Percentiles rank a stretch among this genome's conserved stretches.
phyloP scores from a whole-genome alignment of 2,113 vertebrate species.

The Polyodon spathula region DNA sequence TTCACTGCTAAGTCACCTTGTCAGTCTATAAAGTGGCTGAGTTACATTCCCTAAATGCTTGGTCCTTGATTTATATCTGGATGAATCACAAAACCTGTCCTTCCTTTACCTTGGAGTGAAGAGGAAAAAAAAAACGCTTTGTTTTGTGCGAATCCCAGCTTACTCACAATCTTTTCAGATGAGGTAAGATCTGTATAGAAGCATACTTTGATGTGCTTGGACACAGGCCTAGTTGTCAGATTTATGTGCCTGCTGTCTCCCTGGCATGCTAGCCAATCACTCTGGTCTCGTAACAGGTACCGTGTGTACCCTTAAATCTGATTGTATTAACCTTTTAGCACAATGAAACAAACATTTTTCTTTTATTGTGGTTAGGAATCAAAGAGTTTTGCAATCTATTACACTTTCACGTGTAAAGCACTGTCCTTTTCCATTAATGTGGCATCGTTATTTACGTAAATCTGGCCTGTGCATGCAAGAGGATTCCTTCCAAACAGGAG shows the following conservation, averaged over 20 bases:
- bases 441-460: too few species aligned
- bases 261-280: conserved; percentile 36
- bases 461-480: too few species aligned
- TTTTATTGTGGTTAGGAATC: background rate
- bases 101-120: background rate
- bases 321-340: background rate
- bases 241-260: conserved; percentile 50
- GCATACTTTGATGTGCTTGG: conserved; percentile 51
- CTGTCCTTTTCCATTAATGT: too few species aligned
- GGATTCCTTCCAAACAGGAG: too few species aligned
- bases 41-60: background rate
- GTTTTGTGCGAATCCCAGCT: conserved; percentile 41
- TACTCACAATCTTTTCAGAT: conserved; percentile 50
- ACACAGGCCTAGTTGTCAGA: conserved; percentile 38
- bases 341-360: background rate
- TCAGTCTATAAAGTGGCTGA: background rate
- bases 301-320: background rate
- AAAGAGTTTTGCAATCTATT: too few species aligned
- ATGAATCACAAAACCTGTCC: conserved; percentile 10
- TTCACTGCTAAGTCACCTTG: background rate
- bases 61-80: conserved; percentile 24
- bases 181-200: conserved; percentile 38
- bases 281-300: conserved; percentile 16
- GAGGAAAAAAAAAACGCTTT: conserved; percentile 17
- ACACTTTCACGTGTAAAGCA: too few species aligned